Conservation (phyloP, 1,140 invertebrate species). For the Leguminivora glycinivorella region DNA sequence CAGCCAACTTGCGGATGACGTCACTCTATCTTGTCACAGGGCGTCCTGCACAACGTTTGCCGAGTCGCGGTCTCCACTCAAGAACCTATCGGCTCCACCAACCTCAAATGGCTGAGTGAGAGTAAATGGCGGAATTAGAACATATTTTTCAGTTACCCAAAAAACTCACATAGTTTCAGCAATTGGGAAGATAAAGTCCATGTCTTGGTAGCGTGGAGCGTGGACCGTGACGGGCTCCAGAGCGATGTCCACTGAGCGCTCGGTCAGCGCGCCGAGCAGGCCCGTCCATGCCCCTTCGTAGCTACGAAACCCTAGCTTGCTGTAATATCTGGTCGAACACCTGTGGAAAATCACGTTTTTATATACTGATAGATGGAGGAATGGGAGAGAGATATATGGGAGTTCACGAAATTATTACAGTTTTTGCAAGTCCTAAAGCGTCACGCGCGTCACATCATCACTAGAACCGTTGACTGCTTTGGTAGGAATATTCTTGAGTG, state of each 20-base stretch:
- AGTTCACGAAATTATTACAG: not conserved
- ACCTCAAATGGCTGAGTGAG: no score
- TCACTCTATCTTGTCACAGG: no score
- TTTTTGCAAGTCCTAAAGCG: no score
- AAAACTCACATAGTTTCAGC: constrained; percentile 41
- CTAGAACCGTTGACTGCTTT: no score
- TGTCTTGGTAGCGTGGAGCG: constrained; percentile 74
- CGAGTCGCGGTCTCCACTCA: no score
- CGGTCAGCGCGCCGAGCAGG: constrained; percentile 80
- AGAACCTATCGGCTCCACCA: no score
- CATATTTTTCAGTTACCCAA: not conserved
- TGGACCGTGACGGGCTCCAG: constrained; percentile 80
- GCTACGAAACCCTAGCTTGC: constrained; percentile 79
- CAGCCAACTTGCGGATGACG: no score
- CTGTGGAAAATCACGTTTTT: constrained; percentile 45
- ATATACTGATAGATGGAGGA: not conserved
- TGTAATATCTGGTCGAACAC: constrained; percentile 69
- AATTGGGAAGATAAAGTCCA: constrained; percentile 82
- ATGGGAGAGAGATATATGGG: no score
- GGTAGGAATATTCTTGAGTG: no score
- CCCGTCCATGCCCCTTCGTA: constrained; percentile 81
- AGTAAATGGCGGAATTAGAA: no score
- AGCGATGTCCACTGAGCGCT: constrained; percentile 80
- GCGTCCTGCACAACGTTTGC: no score
- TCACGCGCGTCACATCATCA: no score